A percentile compares a stretch with the other conserved stretches of the same genome.
Evolutionary conservation across 64 coral and sea anemone genomes (phyloP).

Genomic region (Actinia equina): DNA sequence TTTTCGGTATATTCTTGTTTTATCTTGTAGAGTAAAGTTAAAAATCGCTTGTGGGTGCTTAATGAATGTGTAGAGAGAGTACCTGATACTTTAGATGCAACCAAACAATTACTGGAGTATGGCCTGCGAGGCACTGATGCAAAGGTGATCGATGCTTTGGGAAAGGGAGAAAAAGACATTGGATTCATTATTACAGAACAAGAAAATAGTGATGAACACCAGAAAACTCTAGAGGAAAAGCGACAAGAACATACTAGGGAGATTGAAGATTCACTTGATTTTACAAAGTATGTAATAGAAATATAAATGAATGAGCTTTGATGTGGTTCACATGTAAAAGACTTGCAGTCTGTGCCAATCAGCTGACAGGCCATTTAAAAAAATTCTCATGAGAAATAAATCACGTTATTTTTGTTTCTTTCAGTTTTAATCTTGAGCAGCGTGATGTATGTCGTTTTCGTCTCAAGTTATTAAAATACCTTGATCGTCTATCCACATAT

Average conservation of each 20-base stretch:
- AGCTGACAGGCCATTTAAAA: background rate
- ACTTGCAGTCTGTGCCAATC: background rate
- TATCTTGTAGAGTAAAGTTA: conserved; percentile 81
- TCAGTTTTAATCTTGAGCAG: conserved; percentile 83
- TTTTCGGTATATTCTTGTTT: no score
- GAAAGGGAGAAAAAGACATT: conserved; percentile 38
- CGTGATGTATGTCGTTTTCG: conserved; percentile 89
- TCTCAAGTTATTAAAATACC: conserved; percentile 86
- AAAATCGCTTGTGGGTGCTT: conserved; percentile 94
- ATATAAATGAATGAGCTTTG: background rate
- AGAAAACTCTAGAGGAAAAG: conserved; percentile 46
- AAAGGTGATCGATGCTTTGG: conserved; percentile 46
- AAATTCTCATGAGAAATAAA: background rate
- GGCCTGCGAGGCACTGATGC: conserved; percentile 84
- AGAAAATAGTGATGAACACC: conserved; percentile 19
- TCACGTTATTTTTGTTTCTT: background rate
- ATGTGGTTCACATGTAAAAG: no score
- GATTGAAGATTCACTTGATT: conserved; percentile 63
- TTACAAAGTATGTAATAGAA: conserved; percentile 48
- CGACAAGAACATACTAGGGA: conserved; percentile 21
- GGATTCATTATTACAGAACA: conserved; percentile 68
- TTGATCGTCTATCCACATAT: conserved; percentile 75
- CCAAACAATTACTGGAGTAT: conserved; percentile 80
- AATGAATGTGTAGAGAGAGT: conserved; percentile 96
- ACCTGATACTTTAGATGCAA: conserved; percentile 80